These are phyloP conservation scores for Apostichopus leukothele DNA, from an alignment of 53 echinoderm and acorn worm genomes.

Conservation along the genomic window DNA sequence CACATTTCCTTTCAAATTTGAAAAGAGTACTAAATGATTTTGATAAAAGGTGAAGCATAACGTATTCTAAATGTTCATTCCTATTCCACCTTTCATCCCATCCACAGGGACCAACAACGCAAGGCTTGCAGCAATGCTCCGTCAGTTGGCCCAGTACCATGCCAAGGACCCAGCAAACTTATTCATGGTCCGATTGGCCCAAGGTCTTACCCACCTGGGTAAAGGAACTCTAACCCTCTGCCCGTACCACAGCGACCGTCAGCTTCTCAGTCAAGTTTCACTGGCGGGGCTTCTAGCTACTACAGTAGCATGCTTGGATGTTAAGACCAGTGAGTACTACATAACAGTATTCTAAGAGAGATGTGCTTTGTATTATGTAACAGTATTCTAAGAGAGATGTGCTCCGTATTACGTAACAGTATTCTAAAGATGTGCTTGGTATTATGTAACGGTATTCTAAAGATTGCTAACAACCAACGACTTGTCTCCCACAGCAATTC, in stretches of 20 bases:
- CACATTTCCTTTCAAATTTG: no score
- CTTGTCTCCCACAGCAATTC: constrained; percentile 63
- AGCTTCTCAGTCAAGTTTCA: constrained; percentile 91
- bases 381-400: constrained; percentile 31
- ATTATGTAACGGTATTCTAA: no score
- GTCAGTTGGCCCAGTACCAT: constrained; percentile 97
- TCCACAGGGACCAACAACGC: constrained; percentile 95
- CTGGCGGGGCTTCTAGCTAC: constrained; percentile 85
- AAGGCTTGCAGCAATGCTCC: constrained; percentile 91
- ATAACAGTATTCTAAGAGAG: not conserved
- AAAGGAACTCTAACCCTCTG: constrained; percentile 93
- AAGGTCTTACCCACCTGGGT: constrained; percentile 95
- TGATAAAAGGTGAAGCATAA: no score
- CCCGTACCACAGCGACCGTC: constrained; percentile 95
- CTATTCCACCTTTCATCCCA: no score
- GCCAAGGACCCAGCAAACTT: constrained; percentile 93
- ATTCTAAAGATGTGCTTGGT: no score
- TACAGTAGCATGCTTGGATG: constrained; percentile 84
- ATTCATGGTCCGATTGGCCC: constrained; percentile 95
- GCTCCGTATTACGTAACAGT: constrained; percentile 23
- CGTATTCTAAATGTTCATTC: no score
- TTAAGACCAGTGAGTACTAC: constrained; percentile 91
- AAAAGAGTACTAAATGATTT: no score
- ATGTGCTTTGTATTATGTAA: no score
- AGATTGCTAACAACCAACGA: no score